These are phyloP conservation scores for Didymodactylos carnosus DNA, from an alignment of 2,888 invertebrate species.

Conservation along the genomic window DNA sequence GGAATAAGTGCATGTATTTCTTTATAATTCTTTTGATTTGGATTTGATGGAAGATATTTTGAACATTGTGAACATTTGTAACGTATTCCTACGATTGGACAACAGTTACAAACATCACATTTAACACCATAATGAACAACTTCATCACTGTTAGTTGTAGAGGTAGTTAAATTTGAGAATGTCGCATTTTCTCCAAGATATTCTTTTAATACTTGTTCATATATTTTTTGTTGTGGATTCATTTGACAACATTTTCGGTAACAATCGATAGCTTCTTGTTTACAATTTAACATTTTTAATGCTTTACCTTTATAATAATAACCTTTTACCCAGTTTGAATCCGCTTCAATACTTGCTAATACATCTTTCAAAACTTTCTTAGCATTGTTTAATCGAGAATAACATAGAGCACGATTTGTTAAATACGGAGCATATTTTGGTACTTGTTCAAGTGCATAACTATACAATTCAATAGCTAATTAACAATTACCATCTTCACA, in stretches of 20 bases:
- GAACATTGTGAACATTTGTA: neutral
- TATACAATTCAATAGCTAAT: neutral
- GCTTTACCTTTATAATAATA: neutral
- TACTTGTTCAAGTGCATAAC: neutral
- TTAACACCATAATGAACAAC: too few species aligned
- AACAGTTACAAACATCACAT: neutral
- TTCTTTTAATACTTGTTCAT: neutral
- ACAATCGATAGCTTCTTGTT: neutral
- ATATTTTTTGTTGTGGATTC: neutral
- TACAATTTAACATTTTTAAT: neutral
- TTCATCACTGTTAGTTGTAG: too few species aligned
- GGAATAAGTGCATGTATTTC: neutral
- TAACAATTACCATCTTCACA: neutral
- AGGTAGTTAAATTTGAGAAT: too few species aligned
- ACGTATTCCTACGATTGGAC: neutral
- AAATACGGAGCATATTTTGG: neutral
- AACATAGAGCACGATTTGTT: neutral
- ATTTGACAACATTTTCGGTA: neutral
- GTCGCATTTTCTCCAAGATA: too few species aligned
- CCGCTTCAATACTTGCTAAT: neutral
- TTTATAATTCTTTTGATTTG: neutral
- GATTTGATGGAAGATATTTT: neutral
- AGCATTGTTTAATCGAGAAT: neutral
- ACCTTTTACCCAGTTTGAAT: neutral
- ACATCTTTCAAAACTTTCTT: neutral